Evolutionary conservation across 2,888 invertebrate species (phyloP).

Genomic region (Oligia fasciuncula): DNA sequence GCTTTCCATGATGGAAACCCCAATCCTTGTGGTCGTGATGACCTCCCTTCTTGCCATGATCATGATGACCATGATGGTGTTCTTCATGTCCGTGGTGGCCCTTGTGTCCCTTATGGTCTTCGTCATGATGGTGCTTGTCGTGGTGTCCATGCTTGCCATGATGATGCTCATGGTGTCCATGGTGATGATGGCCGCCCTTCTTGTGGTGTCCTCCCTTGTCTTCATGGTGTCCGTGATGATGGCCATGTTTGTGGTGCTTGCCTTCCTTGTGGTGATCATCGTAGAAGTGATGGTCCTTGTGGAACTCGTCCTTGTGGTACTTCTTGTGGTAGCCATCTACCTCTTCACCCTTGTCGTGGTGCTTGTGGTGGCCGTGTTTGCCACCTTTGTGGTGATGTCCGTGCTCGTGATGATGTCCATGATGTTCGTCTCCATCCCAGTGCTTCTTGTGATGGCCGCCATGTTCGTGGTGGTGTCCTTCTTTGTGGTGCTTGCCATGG

Average conservation of each 20-base stretch:
- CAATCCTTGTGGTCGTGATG: constrained; percentile 86
- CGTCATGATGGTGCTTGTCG: constrained; percentile 86
- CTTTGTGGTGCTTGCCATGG: constrained; percentile 86
- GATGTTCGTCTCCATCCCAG: constrained; percentile 84
- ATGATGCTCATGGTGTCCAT: constrained; percentile 86
- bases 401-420: constrained; percentile 85
- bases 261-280: constrained; percentile 87
- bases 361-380: constrained; percentile 85
- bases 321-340: constrained; percentile 87
- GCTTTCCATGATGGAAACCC: constrained; percentile 88
- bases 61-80: constrained; percentile 86
- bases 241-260: constrained; percentile 87
- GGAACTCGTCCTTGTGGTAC: constrained; percentile 87
- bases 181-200: constrained; percentile 86
- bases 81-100: constrained; percentile 88
- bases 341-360: constrained; percentile 86
- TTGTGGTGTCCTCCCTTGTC: constrained; percentile 85
- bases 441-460: constrained; percentile 87
- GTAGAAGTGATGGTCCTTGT: constrained; percentile 88
- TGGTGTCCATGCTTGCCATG: constrained; percentile 87
- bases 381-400: constrained; percentile 87
- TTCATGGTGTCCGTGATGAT: constrained; percentile 86
- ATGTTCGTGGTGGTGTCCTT: constrained; percentile 84
- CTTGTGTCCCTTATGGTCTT: constrained; percentile 86
- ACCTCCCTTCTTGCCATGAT: constrained; percentile 88